phyloP scores from a whole-genome alignment of 1,140 invertebrate genomes.

The Lerema accius region DNA sequence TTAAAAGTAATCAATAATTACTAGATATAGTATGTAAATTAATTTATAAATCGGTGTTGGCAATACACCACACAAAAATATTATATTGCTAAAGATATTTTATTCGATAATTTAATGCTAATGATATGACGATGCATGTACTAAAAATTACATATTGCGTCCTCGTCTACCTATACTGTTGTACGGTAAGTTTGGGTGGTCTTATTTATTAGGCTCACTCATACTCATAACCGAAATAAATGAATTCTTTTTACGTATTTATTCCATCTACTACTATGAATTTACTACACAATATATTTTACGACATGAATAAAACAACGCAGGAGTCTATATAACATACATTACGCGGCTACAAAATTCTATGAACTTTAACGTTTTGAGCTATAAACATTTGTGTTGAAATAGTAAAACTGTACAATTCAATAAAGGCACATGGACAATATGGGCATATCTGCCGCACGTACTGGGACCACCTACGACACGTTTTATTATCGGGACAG shows the following conservation, averaged over 20 bases:
- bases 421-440: slow-evolving; percentile 70
- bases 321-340: slow-evolving; percentile 18
- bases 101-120: no score
- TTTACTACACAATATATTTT: slow-evolving; percentile 13
- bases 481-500: slow-evolving; percentile 61
- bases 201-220: background rate
- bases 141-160: no score
- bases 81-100: no score
- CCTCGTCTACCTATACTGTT: background rate
- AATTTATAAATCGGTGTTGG: no score
- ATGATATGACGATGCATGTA: no score
- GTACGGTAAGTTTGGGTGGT: background rate
- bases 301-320: slow-evolving; percentile 27
- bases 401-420: slow-evolving; percentile 68
- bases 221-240: background rate
- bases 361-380: slow-evolving; percentile 31
- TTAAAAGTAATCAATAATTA: no score
- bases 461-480: slow-evolving; percentile 71
- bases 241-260: background rate
- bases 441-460: slow-evolving; percentile 63
- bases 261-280: background rate
- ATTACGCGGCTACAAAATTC: slow-evolving; percentile 24
- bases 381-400: slow-evolving; percentile 47
- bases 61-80: no score
- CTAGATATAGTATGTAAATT: no score